Evolutionary conservation across 2,888 invertebrate species (phyloP), one percentile per base, ranked within the genome.

Genomic region (Noctua pronuba): DNA sequence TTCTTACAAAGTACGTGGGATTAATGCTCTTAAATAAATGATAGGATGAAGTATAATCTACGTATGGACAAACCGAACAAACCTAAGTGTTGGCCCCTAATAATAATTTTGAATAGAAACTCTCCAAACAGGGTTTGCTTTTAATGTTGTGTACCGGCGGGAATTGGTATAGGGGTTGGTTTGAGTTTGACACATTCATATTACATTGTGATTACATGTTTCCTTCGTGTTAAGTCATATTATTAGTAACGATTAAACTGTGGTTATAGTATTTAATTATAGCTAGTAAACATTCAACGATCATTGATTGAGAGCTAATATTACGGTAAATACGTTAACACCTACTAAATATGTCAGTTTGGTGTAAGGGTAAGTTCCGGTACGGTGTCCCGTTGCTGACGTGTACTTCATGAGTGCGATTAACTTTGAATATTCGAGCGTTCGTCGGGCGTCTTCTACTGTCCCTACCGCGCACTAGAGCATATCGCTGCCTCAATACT

Each of bases 11-110:
- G 75, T 86, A 79, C 11, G 41, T 66, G 66, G 68, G 74, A 67
- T 69, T 68, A 44, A 64, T 75, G 69, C 67, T 62, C 70, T 74
- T 80, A 77, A 77, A 60, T 80, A 79, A 52, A 79, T 69, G 76
- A 77, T 71, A 72, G 52, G 80, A 70, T 76, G 46, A 60, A 75
- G 73, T 71, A 65, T 67, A 52, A 76, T 55, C 66, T 75, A 87
- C n/a, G 49, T 67, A 75, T 68, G 77, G 73, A 73, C 28, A 64
- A 85, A 83, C 52, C 46, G 71, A 88, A 76, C 58, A 65, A 87
- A 87, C 81, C 49, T 38, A 84, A 77, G 71, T 82, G 80, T 89
- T 89, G 90, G 89, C 86, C 90, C 89, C 89, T 84, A 84, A 73
- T 78, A 71, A 80, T 73, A 73, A 81, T 76, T 67, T 82, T 46